Evolutionary conservation across 2,888 invertebrate genomes (phyloP), one percentile per base, ranked within the genome.

Genomic region (Chrysolina oricalcia): DNA sequence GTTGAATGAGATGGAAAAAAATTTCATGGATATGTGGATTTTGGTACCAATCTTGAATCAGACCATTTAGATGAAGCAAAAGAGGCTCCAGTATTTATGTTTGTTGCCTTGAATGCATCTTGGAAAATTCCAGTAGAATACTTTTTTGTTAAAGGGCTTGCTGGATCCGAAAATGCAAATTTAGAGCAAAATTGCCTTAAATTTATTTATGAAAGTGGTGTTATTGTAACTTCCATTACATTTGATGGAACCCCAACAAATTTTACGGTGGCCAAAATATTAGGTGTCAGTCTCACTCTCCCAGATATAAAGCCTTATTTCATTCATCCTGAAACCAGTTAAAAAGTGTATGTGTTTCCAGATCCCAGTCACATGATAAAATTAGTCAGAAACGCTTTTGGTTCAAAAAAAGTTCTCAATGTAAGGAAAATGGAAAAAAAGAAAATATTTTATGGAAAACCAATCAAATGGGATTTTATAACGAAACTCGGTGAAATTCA

Each of bases 111-210:
- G 50, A 83, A 81, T 76, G 78, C 53, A n/a, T 59, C 63, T 10
- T 81, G 82, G 81, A 81, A 82, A 71, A 56, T 83, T 5, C 81
- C 83, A 43, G 73, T 82, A 59, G 80, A 78, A 2, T 83, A 83
- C 71, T 83, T 82, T 43, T 75, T 82, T 53, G 23, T 74, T 13
- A 46, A 73, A 68, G 78, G 76, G n/a, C 62, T 83, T 23, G 66
- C 63, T 50, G 80, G 70, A 43, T 11, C 23, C 11, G 76, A 79
- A 70, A 78, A 79, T 56, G 75, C 79, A 50, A 74, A 70, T 53
- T 50, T 77, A 67, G 63, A 78, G 41, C 48, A 11, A n/a, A 69
- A 53, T 64, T 79, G 76, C 50, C 69, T 79, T 40, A 21, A 73
- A 67, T 75, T 80, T 50, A 9, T 80, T 13, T 19, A 75, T 72